A percentile compares a stretch with the other conserved stretches of the same genome.
Conservation (phyloP, 2,113 vertebrate genomes). For the Percina caprodes region DNA sequence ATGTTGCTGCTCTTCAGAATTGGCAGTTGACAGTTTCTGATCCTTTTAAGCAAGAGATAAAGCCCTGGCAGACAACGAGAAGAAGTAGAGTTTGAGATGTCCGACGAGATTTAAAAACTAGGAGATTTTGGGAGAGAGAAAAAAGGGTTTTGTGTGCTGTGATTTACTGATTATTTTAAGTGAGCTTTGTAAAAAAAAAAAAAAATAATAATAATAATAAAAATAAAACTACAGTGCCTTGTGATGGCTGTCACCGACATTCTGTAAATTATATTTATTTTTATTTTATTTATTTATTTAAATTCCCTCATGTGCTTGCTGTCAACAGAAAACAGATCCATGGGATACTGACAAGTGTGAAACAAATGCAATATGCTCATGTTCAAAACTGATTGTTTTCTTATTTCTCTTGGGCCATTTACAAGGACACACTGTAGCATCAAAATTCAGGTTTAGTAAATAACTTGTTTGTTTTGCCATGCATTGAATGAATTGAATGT, state of each 20-base stretch:
- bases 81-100: slow-evolving; percentile 51
- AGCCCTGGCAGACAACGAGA: slow-evolving; percentile 62
- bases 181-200: slow-evolving; percentile 29
- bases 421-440: slow-evolving; percentile 21
- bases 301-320: slow-evolving; percentile 24
- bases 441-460: slow-evolving; percentile 38
- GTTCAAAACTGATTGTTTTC: slow-evolving; percentile 38
- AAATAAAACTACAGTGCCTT: slow-evolving; percentile 34
- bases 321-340: slow-evolving; percentile 35
- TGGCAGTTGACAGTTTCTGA: slow-evolving; percentile 79
- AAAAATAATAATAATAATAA: too few species aligned
- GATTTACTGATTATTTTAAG: slow-evolving; percentile 77
- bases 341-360: slow-evolving; percentile 8
- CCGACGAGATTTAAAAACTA: slow-evolving; percentile 55
- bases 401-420: slow-evolving; percentile 39
- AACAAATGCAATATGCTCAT: slow-evolving; percentile 8
- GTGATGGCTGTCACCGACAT: slow-evolving; percentile 29
- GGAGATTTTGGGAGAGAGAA: background rate
- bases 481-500: background rate
- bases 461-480: slow-evolving; percentile 12
- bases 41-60: slow-evolving; percentile 75
- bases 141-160: slow-evolving; percentile 43
- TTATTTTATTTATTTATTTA: background rate
- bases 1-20: slow-evolving; percentile 69
- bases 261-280: slow-evolving; percentile 35